Conservation (phyloP, 2,888 invertebrate species). For the Scaptodrosophila latifasciaeformis region DNA sequence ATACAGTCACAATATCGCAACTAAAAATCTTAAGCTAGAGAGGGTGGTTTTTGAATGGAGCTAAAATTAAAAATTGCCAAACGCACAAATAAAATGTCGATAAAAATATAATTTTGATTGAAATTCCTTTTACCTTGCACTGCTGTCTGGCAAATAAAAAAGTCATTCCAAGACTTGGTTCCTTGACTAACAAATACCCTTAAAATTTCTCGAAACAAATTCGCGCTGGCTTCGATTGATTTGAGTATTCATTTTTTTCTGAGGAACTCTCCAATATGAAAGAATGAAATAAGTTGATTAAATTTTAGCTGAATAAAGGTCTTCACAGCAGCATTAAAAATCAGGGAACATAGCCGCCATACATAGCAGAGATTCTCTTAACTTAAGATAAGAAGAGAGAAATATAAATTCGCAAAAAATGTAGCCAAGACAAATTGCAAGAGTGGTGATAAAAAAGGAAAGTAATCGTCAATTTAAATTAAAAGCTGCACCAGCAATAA, state of each 20-base stretch:
- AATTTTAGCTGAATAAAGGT: too few relatives aligned
- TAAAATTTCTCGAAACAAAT: too few relatives aligned
- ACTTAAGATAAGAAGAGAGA: too few relatives aligned
- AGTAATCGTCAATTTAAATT: slow-evolving; percentile 66
- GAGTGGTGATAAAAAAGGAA: slow-evolving; percentile 38
- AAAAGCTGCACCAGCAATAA: slow-evolving; percentile 66
- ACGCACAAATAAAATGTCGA: slow-evolving; percentile 55
- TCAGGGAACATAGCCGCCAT: too few relatives aligned
- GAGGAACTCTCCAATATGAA: too few relatives aligned
- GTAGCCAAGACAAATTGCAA: slow-evolving; percentile 10
- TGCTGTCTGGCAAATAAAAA: slow-evolving; percentile 2
- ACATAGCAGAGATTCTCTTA: too few relatives aligned
- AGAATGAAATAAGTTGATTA: too few relatives aligned
- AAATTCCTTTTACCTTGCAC: background rate
- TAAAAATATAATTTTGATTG: slow-evolving; percentile 64
- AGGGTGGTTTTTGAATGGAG: slow-evolving; percentile 15
- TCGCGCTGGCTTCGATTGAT: too few relatives aligned
- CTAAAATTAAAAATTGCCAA: slow-evolving; percentile 33
- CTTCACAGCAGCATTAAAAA: too few relatives aligned
- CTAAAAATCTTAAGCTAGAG: slow-evolving; percentile 3
- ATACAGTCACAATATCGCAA: slow-evolving; percentile 28
- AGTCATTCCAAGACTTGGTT: too few relatives aligned
- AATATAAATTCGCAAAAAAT: slow-evolving; percentile 6
- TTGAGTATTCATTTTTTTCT: too few relatives aligned
- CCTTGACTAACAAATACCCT: too few relatives aligned